Conservation (phyloP, 2,797 vertebrate genomes). For the Phylloscopus collybita region DNA sequence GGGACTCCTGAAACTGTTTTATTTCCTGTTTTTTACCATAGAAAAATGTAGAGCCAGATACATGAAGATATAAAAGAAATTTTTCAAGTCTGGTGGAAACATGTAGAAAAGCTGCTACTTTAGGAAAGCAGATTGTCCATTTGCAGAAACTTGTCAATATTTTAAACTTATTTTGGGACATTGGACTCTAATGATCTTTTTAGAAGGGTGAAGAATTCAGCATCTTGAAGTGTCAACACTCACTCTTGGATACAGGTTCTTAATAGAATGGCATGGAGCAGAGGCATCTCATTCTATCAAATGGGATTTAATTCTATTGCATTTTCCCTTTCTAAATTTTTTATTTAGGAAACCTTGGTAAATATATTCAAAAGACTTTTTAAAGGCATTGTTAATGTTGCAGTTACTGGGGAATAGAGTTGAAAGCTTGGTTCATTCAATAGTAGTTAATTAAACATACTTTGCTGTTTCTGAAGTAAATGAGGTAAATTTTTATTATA, state of each 20-base stretch:
- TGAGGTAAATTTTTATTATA: not conserved
- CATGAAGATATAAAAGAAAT: not conserved
- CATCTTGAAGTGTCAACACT: not conserved
- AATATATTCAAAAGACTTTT: not conserved
- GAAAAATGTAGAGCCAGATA: not conserved
- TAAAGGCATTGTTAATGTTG: not conserved
- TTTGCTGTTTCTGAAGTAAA: not conserved
- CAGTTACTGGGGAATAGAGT: not conserved
- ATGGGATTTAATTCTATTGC: not conserved
- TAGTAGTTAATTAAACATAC: not conserved
- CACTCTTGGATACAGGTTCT: not conserved
- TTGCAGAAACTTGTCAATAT: not conserved
- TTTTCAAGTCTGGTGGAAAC: not conserved
- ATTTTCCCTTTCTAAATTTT: not conserved
- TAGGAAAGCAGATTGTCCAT: not conserved
- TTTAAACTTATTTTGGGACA: not conserved
- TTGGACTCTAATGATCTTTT: not conserved
- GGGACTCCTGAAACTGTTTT: not conserved
- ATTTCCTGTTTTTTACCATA: constrained; percentile 1
- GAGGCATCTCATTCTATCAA: not conserved
- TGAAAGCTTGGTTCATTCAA: not conserved
- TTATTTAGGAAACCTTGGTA: not conserved
- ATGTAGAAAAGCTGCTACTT: not conserved
- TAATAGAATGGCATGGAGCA: not conserved
- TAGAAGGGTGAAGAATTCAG: not conserved